Evolutionary conservation across 2,113 vertebrate genomes (phyloP).

Genomic region (Carassius carassius): DNA sequence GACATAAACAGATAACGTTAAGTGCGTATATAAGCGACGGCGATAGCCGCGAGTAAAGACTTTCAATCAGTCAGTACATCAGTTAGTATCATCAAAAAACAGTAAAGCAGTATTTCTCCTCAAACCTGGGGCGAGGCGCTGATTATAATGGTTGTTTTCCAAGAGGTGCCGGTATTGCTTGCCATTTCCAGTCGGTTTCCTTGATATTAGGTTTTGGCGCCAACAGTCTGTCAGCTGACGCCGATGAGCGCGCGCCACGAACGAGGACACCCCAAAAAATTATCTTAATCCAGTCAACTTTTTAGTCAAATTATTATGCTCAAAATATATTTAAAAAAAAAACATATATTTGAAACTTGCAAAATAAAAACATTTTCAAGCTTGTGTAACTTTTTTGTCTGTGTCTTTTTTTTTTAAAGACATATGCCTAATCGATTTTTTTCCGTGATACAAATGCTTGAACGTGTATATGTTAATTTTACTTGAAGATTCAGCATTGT

Average conservation of each 20-base stretch:
- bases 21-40: not conserved
- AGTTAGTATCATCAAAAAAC: not conserved
- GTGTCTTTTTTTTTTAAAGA: no score
- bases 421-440: no score
- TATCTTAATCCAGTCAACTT: not conserved
- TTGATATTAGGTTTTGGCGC: no score
- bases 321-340: not conserved
- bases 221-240: no score
- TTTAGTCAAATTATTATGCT: not conserved
- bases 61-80: not conserved
- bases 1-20: not conserved
- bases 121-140: slow-evolving; percentile 83
- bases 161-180: slow-evolving; percentile 53
- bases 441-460: no score
- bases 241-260: not conserved
- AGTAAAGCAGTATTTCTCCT: not conserved
- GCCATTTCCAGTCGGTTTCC: slow-evolving; percentile 44
- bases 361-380: not conserved
- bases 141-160: slow-evolving; percentile 86
- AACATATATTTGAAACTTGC: not conserved
- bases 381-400: no score
- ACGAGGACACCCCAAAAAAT: no score
- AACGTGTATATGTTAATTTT: no score
- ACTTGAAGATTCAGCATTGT: no score
- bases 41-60: not conserved